phyloP scores from a whole-genome alignment of 2,888 invertebrate genomes.

The Tolmerus cingulatus region DNA sequence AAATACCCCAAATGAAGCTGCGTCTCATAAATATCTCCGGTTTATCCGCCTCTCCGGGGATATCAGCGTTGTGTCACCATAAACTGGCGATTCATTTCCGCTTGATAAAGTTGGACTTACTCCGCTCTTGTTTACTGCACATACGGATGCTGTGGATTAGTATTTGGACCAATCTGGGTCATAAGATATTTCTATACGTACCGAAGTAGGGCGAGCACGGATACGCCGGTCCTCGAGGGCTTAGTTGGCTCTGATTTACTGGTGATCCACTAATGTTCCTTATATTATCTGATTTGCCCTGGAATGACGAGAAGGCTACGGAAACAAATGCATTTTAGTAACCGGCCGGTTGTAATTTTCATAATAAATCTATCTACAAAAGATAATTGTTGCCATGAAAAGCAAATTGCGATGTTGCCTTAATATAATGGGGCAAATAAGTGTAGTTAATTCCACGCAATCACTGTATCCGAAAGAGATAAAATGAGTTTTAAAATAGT shows the following conservation, averaged over 20 bases:
- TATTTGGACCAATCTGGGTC: conserved; percentile 19
- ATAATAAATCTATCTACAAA: background rate
- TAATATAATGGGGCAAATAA: background rate
- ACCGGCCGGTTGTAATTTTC: background rate
- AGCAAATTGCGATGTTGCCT: background rate
- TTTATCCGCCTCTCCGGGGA: conserved; percentile 57
- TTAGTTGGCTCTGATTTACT: conserved; percentile 45
- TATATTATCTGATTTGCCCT: conserved; percentile 47
- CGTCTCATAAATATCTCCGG: conserved; percentile 55
- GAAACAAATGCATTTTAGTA: background rate
- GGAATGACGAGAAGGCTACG: conserved; percentile 52
- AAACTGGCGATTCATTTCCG: conserved; percentile 57
- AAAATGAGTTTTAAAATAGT: background rate
- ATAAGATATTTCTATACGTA: conserved; percentile 24
- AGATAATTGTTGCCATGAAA: background rate
- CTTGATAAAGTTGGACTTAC: conserved; percentile 54
- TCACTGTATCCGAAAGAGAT: background rate
- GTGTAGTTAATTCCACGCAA: background rate
- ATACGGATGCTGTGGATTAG: conserved; percentile 43
- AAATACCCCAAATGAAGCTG: conserved; percentile 43
- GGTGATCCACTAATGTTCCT: conserved; percentile 45
- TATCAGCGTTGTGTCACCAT: conserved; percentile 57
- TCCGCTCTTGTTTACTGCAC: conserved; percentile 50
- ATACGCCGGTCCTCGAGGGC: conserved; percentile 47
- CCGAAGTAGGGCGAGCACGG: conserved; percentile 43